Evolutionary conservation across 2,888 invertebrate genomes (phyloP), one percentile per base, ranked within the genome.

Genomic region (Andrena haemorrhoa): DNA sequence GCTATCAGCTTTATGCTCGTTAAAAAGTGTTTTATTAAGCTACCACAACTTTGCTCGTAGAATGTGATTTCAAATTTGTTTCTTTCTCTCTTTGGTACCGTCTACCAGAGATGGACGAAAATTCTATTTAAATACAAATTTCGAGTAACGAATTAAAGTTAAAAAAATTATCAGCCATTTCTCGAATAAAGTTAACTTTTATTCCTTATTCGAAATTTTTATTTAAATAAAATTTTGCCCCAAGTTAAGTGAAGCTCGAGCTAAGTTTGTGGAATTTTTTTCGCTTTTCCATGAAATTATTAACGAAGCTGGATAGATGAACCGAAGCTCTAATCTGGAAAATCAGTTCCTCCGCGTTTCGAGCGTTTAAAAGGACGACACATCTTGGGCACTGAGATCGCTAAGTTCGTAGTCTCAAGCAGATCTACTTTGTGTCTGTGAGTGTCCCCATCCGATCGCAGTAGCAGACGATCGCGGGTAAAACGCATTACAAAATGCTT

Each of bases 401-500:
- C 35, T 20, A 5, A 8, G 26, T 16, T 63, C n/a, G n/a, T 60
- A 33, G 16, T 23, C 41, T 2, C 8, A 12, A 12, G 33, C n/a
- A 49, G 6, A 33, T 56, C 20, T 3, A 60, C 53, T 41, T 53
- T 8, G 8, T 35, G 61, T n/a, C 2, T 4, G 10, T 60, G 5
- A 10, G 47, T 31, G 20, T 31, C n/a, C 23, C 33, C 16, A 49
- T 61, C 31, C 23, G 29, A 58, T 68, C 53, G 66, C 75, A 73
- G 72, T 75, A 49, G 68, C 61, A 66, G 16, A 60, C 86, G 86
- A 87, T 86, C 77, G 77, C 75, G 83, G 74, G 65, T 64, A 35
- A 63, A 78, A 79, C 75, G 79, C 75, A 83, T 26, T 81, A 74
- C 80, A 85, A 75, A 58, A 88, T 88, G 88, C 86, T 87, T 88